Conservation (phyloP, 2,113 vertebrate genomes). For the Pao palembangensis region DNA sequence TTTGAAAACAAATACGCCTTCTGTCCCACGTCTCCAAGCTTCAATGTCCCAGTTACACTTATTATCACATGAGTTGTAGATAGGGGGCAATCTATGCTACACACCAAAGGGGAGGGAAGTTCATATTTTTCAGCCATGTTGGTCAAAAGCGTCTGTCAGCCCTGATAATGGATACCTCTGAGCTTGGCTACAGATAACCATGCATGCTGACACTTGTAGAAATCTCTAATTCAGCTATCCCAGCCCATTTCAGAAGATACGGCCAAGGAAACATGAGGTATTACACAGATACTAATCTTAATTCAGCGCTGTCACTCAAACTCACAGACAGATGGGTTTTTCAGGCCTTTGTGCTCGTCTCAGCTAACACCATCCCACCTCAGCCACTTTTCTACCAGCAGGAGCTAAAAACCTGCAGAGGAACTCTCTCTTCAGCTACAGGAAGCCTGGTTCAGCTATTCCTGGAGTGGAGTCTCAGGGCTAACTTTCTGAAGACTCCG, state of each 20-base stretch:
- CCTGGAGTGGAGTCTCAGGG: too few relatives aligned
- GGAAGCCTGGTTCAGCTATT: too few relatives aligned
- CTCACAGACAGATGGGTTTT: constrained; percentile 12
- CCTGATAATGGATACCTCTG: constrained; percentile 1
- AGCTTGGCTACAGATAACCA: constrained; percentile 6
- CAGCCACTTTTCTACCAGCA: background rate
- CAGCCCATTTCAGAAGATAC: constrained; percentile 38
- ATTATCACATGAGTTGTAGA: constrained; percentile 47
- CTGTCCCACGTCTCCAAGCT: constrained; percentile 16
- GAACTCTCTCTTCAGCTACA: too few relatives aligned
- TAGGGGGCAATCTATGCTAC: constrained; percentile 2
- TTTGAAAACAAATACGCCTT: constrained; percentile 33
- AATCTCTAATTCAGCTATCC: constrained; percentile 37
- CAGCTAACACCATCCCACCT: constrained; percentile 6
- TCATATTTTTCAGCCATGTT: constrained; percentile 33
- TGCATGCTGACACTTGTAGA: constrained; percentile 20
- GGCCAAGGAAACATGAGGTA: constrained; percentile 32
- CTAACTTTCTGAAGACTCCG: too few relatives aligned
- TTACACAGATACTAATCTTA: constrained; percentile 64
- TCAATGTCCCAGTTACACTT: constrained; percentile 31
- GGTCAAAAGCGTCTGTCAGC: constrained; percentile 24
- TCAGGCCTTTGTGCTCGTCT: constrained; percentile 47
- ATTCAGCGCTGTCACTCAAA: constrained; percentile 59
- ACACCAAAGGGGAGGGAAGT: constrained; percentile 19
- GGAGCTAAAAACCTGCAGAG: too few relatives aligned